Evolutionary conservation across 1,140 invertebrate genomes (phyloP).

Genomic region (Sitobion miscanthi): DNA sequence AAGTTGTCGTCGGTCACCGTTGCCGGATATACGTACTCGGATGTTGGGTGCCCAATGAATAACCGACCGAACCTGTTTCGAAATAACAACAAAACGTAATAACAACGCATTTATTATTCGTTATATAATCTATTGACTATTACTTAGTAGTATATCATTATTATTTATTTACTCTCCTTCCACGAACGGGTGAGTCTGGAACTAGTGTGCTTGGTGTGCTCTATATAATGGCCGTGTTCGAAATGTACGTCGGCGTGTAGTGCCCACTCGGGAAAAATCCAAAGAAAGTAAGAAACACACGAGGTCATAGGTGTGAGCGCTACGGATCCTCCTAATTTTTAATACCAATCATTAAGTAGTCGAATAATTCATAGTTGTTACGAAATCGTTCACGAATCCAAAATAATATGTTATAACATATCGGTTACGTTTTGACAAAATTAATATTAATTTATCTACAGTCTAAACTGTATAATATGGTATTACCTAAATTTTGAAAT

Average conservation of each 20-base stretch:
- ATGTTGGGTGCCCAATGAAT: background rate
- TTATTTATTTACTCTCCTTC: background rate
- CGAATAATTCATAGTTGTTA: conserved; percentile 12
- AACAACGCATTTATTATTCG: background rate
- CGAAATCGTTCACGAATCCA: background rate
- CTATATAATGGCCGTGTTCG: background rate
- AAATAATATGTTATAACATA: background rate
- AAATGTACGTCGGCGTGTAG: background rate
- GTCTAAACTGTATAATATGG: background rate
- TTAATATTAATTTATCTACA: background rate
- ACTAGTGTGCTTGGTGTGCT: background rate
- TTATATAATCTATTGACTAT: background rate
- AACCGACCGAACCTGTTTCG: background rate
- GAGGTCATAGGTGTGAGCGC: background rate
- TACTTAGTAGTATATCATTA: background rate
- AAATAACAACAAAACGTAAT: background rate
- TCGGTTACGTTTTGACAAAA: background rate
- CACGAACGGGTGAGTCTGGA: background rate
- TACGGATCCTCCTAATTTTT: background rate
- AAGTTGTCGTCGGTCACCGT: background rate
- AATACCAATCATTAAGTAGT: background rate
- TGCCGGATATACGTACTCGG: background rate
- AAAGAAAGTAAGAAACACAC: conserved; percentile 25
- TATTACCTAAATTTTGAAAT: background rate
- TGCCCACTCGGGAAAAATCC: conserved; percentile 42